phyloP scores from a whole-genome alignment of 2,888 invertebrate genomes.

The Schizotus pectinicornis region DNA sequence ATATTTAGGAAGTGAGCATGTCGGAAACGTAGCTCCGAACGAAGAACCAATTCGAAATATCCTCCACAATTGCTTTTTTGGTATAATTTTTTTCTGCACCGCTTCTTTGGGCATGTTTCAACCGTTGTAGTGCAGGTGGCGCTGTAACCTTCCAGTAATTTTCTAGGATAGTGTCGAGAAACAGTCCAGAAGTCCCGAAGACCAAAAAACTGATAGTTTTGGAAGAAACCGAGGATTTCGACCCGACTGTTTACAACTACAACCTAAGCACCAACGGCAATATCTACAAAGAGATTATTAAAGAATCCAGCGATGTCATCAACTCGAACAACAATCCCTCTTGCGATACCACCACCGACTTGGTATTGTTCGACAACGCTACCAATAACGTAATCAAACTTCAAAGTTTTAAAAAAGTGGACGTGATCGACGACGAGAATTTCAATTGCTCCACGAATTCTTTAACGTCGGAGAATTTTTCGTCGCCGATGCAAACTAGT shows the following conservation, averaged over 20 bases:
- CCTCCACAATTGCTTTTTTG: no score
- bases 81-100: no score
- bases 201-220: constrained; percentile 18
- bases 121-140: neutral
- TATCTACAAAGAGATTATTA: constrained; percentile 18
- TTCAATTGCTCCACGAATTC: constrained; percentile 58
- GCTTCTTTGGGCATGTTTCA: neutral
- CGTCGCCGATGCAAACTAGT: constrained; percentile 61
- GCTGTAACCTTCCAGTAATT: constrained; percentile 14
- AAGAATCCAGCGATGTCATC: constrained; percentile 12
- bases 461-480: constrained; percentile 58
- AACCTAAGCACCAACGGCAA: constrained; percentile 33
- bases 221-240: constrained; percentile 15
- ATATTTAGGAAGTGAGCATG: no score
- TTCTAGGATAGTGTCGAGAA: constrained; percentile 25
- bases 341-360: constrained; percentile 37
- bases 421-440: constrained; percentile 47
- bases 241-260: constrained; percentile 26
- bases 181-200: constrained; percentile 18
- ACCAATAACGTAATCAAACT: constrained; percentile 49
- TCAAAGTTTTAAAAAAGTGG: constrained; percentile 48
- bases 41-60: no score
- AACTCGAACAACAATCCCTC: constrained; percentile 19
- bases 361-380: constrained; percentile 47
- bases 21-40: no score